Percentiles rank a stretch among this genome's conserved stretches.
phyloP scores from a whole-genome alignment of 2,797 vertebrate genomes.

The Tapirus indicus region DNA sequence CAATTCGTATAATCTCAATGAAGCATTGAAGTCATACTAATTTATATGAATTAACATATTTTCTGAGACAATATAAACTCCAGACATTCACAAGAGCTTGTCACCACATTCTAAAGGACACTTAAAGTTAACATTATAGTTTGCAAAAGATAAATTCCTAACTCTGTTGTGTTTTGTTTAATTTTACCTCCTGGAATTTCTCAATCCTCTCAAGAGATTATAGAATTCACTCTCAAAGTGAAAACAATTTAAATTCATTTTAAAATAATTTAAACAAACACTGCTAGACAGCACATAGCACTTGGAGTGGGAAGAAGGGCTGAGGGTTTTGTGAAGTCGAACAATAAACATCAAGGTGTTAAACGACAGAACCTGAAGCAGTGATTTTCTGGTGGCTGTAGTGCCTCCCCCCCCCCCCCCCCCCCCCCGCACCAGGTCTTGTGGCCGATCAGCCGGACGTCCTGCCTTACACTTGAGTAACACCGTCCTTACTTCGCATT shows the following conservation, averaged over 20 bases:
- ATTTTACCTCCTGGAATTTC: conserved; percentile 43
- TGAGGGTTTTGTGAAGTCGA: neutral
- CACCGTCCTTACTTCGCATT: neutral
- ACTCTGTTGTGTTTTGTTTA: conserved; percentile 57
- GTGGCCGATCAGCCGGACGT: neutral
- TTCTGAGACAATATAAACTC: conserved; percentile 48
- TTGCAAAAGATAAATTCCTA: conserved; percentile 41
- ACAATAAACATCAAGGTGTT: neutral
- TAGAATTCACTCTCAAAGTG: conserved; percentile 26
- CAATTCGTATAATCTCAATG: neutral
- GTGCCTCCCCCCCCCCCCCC: neutral
- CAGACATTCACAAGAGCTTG: conserved; percentile 39
- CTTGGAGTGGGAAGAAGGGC: neutral
- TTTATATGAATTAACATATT: conserved; percentile 50
- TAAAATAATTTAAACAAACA: conserved; percentile 38
- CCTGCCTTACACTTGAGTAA: neutral
- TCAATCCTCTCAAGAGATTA: conserved; percentile 21
- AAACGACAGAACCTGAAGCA: neutral
- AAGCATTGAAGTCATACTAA: conserved; percentile 43
- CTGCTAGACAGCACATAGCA: neutral
- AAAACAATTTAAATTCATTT: conserved; percentile 49
- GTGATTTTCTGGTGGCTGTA: neutral
- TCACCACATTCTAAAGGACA: neutral
- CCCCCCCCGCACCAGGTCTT: neutral
- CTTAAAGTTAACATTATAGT: conserved; percentile 1